These are phyloP conservation scores for Anomalospiza imberbis DNA, from an alignment of 2,797 vertebrate genomes.

Conservation along the genomic window DNA sequence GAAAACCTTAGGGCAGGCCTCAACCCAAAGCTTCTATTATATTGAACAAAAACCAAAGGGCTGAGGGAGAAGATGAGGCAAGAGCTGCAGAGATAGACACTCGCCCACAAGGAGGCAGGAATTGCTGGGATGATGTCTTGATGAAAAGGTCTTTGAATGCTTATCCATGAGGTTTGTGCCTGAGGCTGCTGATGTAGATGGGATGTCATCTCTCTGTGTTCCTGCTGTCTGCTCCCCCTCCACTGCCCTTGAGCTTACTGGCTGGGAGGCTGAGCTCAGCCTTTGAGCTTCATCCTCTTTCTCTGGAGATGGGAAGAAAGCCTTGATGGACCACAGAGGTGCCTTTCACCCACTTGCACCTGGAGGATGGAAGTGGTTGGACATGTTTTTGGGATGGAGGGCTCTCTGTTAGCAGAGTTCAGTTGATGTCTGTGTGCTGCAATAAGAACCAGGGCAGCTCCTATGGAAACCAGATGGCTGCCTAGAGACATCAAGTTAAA, in stretches of 20 bases:
- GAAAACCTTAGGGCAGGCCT: not conserved
- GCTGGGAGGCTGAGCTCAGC: not conserved
- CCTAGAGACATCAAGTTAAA: not conserved
- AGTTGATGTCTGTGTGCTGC: rapidly evolving
- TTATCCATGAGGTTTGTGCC: not conserved
- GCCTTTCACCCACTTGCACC: rapidly evolving
- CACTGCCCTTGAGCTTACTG: not conserved
- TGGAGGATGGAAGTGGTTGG: not conserved
- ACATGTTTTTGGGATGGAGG: not conserved
- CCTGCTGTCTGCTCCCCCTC: not conserved
- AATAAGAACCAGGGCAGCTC: not conserved
- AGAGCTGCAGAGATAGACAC: not conserved
- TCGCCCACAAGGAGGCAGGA: not conserved
- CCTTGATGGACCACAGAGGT: not conserved
- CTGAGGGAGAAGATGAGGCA: not conserved
- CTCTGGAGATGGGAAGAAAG: not conserved
- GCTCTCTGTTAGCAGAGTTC: not conserved
- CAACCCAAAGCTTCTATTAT: not conserved
- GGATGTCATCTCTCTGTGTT: not conserved
- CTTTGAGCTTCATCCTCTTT: not conserved
- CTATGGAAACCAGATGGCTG: not conserved
- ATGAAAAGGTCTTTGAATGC: not conserved
- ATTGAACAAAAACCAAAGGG: not conserved
- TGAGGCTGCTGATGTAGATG: not conserved
- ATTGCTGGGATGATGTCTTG: not conserved